Percentiles rank a stretch among this genome's conserved stretches.
Evolutionary conservation across 1,140 invertebrate species (phyloP).

Genomic region (Globodera rostochiensis): DNA sequence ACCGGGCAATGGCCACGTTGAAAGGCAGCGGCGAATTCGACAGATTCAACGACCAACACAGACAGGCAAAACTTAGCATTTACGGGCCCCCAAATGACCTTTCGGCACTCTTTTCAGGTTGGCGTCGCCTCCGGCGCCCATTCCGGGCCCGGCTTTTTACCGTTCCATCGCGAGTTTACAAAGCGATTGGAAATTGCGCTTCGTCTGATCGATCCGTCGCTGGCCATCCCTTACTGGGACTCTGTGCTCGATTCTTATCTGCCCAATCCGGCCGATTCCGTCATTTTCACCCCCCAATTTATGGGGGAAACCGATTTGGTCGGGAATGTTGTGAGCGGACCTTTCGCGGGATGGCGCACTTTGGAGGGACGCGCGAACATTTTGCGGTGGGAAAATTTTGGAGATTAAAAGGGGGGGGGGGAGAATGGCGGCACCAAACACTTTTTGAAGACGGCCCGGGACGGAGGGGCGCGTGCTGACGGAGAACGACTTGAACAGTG

Average conservation of each 20-base stretch:
- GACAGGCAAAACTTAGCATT: constrained; percentile 48
- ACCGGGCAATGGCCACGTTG: constrained; percentile 64
- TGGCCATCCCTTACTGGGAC: constrained; percentile 68
- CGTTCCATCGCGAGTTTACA: constrained; percentile 41
- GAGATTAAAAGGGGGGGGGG: not conserved
- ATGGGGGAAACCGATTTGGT: constrained; percentile 61
- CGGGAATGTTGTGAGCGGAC: constrained; percentile 48
- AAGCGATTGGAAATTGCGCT: constrained; percentile 43
- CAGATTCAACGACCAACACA: constrained; percentile 54
- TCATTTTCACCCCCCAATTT: constrained; percentile 62
- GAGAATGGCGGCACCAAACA: not conserved
- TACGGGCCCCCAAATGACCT: not conserved
- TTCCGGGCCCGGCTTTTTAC: constrained; percentile 41
- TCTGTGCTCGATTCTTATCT: constrained; percentile 64
- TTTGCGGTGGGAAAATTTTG: constrained; percentile 10
- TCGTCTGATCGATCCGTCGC: constrained; percentile 48
- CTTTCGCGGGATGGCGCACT: constrained; percentile 47
- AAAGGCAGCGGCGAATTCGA: constrained; percentile 65
- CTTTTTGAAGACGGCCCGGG: constrained; percentile 44
- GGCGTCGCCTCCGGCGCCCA: constrained; percentile 35
- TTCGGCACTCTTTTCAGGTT: not conserved
- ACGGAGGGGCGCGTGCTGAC: constrained; percentile 53
- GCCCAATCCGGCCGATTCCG: constrained; percentile 60
- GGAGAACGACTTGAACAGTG: constrained; percentile 54
- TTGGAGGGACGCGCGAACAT: constrained; percentile 38